Conservation (phyloP, 2,113 vertebrate genomes). For the Vulpes ferrilata region DNA sequence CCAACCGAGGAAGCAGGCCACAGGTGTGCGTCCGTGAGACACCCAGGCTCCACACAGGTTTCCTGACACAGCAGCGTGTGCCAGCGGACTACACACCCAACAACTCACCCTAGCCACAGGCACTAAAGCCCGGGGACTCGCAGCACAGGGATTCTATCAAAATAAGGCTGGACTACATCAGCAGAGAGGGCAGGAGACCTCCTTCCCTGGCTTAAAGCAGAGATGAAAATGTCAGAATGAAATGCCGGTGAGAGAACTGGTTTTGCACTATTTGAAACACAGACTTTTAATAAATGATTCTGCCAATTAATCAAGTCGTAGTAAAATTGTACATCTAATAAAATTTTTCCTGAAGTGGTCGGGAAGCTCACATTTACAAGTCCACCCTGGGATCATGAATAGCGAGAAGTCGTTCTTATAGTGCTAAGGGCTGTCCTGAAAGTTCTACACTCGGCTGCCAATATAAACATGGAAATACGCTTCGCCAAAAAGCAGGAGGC, state of each 20-base stretch:
- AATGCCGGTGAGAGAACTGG: neutral
- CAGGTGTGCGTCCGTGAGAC: neutral
- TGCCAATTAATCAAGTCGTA: neutral
- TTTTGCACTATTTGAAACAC: neutral
- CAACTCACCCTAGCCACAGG: neutral
- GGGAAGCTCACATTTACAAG: neutral
- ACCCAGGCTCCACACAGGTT: neutral
- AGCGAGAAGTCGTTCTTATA: neutral
- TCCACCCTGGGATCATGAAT: no score
- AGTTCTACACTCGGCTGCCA: neutral
- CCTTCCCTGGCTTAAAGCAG: neutral
- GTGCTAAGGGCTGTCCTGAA: neutral
- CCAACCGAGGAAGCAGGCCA: neutral
- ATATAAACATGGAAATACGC: neutral
- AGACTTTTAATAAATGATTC: neutral
- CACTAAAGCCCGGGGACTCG: neutral
- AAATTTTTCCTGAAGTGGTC: neutral
- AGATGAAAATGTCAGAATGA: neutral
- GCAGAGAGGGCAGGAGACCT: neutral
- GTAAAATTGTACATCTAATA: neutral
- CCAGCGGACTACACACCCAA: neutral
- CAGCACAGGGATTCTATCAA: neutral
- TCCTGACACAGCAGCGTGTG: accelerated
- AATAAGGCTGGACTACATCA: accelerated
- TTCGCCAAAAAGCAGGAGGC: neutral